These are phyloP conservation scores for Pimpla rufipes DNA, from an alignment of 2,888 invertebrate species.

Conservation along the genomic window DNA sequence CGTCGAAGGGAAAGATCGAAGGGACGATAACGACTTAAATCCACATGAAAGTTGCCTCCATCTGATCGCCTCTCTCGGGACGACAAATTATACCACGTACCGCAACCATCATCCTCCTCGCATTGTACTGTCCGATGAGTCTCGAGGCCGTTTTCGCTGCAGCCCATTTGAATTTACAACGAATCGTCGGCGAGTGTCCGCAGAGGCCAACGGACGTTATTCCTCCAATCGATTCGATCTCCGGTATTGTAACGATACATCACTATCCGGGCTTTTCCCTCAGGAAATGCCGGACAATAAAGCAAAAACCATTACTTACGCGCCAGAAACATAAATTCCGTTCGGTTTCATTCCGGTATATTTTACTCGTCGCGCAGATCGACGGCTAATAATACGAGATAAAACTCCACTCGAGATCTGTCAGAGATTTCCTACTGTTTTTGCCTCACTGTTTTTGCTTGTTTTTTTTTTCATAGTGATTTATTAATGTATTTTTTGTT, in stretches of 20 bases:
- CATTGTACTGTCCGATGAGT: slow-evolving; percentile 14
- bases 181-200: slow-evolving; percentile 12
- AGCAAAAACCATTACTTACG: slow-evolving; percentile 22
- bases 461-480: background rate
- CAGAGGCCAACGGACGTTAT: slow-evolving; percentile 27
- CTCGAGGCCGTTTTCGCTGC: slow-evolving; percentile 38
- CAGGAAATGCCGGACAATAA: slow-evolving; percentile 14
- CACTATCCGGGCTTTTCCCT: slow-evolving; percentile 20
- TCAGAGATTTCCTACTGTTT: background rate
- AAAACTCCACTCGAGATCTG: slow-evolving; percentile 6
- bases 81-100: background rate
- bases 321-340: background rate
- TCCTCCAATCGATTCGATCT: slow-evolving; percentile 39
- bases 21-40: background rate
- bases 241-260: slow-evolving; percentile 34
- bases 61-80: background rate
- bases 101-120: slow-evolving; percentile 32
- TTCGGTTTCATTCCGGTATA: slow-evolving; percentile 1
- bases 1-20: background rate
- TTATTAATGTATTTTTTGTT: background rate
- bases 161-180: slow-evolving; percentile 35
- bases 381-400: slow-evolving; percentile 4
- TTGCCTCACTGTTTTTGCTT: background rate
- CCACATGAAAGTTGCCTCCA: background rate
- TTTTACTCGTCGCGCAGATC: slow-evolving; percentile 6